phyloP scores from a whole-genome alignment of 1,140 invertebrate genomes.

The Ridgeia piscesae region DNA sequence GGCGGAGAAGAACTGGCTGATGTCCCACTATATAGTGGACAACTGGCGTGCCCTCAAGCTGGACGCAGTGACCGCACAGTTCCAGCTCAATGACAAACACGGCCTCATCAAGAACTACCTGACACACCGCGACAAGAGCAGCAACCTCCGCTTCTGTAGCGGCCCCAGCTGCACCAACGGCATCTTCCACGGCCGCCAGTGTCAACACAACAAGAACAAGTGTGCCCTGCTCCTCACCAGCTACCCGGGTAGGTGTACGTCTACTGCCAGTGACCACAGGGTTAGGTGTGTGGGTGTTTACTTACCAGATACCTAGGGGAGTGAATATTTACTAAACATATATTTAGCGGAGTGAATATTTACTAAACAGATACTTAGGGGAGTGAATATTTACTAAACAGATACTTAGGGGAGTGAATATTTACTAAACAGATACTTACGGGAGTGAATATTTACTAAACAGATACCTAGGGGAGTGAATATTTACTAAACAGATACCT shows the following conservation, averaged over 20 bases:
- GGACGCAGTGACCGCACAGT: background rate
- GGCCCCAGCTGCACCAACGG: conserved; percentile 62
- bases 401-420: no score
- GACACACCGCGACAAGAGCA: conserved; percentile 32
- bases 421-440: no score
- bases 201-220: conserved; percentile 39
- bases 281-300: conserved; percentile 48
- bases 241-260: conserved; percentile 54
- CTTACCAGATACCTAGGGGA: background rate
- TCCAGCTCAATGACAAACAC: background rate
- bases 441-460: no score
- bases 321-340: background rate
- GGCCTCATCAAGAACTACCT: conserved; percentile 22
- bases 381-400: no score
- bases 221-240: conserved; percentile 67
- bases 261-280: conserved; percentile 52
- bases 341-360: background rate
- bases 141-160: conserved; percentile 54
- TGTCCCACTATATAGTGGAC: conserved; percentile 40
- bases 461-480: no score
- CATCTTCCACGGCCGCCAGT: conserved; percentile 62
- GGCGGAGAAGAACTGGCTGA: conserved; percentile 41
- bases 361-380: background rate
- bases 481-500: no score
- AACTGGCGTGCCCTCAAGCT: conserved; percentile 43